Percentiles rank a stretch among this genome's conserved stretches.
Conservation (phyloP, 2,113 vertebrate species). For the Bos javanicus region DNA sequence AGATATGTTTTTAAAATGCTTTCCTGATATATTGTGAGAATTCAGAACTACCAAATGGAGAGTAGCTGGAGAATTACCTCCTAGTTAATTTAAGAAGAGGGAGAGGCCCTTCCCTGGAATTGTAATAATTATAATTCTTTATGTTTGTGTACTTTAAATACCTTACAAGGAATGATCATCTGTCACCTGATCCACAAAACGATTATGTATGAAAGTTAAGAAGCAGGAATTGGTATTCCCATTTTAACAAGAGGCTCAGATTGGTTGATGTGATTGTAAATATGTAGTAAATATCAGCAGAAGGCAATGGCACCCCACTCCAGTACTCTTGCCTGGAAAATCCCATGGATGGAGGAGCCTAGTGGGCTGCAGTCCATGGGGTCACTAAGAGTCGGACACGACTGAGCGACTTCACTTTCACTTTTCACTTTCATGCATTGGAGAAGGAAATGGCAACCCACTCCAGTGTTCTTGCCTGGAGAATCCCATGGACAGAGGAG, state of each 20-base stretch:
- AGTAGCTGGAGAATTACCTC: neutral
- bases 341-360: too few relatives aligned
- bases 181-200: neutral
- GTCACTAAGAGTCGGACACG: too few relatives aligned
- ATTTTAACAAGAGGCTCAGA: neutral
- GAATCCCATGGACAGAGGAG: too few relatives aligned
- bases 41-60: neutral
- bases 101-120: neutral
- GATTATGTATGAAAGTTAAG: neutral
- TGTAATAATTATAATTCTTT: neutral
- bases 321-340: too few relatives aligned
- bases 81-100: neutral
- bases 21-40: constrained; percentile 8
- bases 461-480: too few relatives aligned
- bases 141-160: neutral
- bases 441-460: too few relatives aligned
- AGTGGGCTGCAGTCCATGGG: too few relatives aligned
- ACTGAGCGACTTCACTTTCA: too few relatives aligned
- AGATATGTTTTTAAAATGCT: constrained; percentile 32
- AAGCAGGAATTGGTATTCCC: neutral
- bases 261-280: neutral
- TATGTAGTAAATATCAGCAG: neutral
- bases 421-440: too few relatives aligned
- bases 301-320: too few relatives aligned
- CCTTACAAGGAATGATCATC: neutral